phyloP scores from a whole-genome alignment of 2,888 invertebrate species.

The Ectropis crepuscularia region DNA sequence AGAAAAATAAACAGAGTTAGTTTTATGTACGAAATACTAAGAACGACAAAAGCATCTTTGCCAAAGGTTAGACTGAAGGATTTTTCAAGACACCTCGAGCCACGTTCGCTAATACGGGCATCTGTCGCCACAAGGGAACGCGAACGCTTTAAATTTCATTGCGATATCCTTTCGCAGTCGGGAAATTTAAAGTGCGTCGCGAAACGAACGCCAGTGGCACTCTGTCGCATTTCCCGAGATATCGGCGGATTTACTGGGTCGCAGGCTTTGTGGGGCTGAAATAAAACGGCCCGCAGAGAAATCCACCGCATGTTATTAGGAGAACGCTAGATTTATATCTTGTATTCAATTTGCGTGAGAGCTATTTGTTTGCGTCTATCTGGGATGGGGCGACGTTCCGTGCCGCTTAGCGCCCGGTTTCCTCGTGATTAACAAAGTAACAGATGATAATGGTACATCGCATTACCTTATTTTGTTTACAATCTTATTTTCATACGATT shows the following conservation, averaged over 20 bases:
- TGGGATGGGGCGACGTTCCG: slow-evolving; percentile 50
- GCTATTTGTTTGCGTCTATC: slow-evolving; percentile 67
- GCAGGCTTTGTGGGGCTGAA: slow-evolving; percentile 76
- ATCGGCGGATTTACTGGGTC: slow-evolving; percentile 79
- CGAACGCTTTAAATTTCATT: slow-evolving; percentile 72
- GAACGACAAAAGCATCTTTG: no score
- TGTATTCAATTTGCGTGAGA: slow-evolving; percentile 81
- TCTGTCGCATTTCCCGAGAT: slow-evolving; percentile 77
- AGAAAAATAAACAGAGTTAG: no score
- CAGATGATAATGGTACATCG: slow-evolving; percentile 21
- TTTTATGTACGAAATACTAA: no score
- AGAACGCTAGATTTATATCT: slow-evolving; percentile 78
- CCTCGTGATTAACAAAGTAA: slow-evolving; percentile 58
- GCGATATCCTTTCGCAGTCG: slow-evolving; percentile 69
- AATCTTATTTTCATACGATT: not conserved
- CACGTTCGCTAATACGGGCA: slow-evolving; percentile 33
- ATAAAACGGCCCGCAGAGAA: slow-evolving; percentile 81
- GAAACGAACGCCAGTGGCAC: slow-evolving; percentile 71
- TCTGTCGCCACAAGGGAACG: slow-evolving; percentile 61
- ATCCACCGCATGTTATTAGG: slow-evolving; percentile 78
- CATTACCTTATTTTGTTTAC: not conserved
- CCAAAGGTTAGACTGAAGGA: no score
- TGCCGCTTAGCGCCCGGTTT: slow-evolving; percentile 56
- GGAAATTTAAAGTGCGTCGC: slow-evolving; percentile 77
- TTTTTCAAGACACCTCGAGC: slow-evolving; percentile 23